Evolutionary conservation across 2,113 vertebrate species (phyloP).

Genomic region (Sander lucioperca): DNA sequence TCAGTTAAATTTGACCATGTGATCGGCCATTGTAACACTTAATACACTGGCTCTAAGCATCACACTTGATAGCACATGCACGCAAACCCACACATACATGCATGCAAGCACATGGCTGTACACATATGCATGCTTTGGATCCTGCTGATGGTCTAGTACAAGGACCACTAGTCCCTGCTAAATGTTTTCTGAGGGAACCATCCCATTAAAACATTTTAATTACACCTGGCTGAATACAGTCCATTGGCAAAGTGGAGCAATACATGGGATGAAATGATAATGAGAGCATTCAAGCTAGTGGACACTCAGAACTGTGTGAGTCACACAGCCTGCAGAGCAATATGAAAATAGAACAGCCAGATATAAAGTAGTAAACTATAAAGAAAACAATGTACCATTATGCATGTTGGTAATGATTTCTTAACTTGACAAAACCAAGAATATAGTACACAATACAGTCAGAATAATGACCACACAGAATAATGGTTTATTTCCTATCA

Average conservation of each 20-base stretch:
- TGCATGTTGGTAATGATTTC: neutral
- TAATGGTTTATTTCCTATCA: too few species aligned
- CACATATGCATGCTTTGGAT: constrained; percentile 1
- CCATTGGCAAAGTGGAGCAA: neutral
- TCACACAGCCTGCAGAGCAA: neutral
- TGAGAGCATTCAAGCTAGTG: neutral
- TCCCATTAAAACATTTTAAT: constrained; percentile 36
- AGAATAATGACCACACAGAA: neutral
- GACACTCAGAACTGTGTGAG: neutral
- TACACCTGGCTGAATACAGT: constrained; percentile 18
- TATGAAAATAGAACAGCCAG: neutral
- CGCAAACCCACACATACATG: too few species aligned
- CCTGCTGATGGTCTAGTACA: neutral
- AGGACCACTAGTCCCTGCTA: constrained; percentile 19
- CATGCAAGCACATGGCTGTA: neutral
- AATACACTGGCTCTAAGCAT: neutral
- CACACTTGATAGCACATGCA: neutral
- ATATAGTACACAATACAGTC: neutral
- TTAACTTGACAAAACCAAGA: neutral
- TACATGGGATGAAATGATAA: neutral
- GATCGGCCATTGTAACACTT: neutral
- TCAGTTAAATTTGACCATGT: constrained; percentile 5
- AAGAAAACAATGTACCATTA: neutral
- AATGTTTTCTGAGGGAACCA: constrained; percentile 19
- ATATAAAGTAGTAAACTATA: neutral